Base-by-base conservation (phyloP, 2,888 invertebrate species). In the Hoplodrina ambigua region DNA sequence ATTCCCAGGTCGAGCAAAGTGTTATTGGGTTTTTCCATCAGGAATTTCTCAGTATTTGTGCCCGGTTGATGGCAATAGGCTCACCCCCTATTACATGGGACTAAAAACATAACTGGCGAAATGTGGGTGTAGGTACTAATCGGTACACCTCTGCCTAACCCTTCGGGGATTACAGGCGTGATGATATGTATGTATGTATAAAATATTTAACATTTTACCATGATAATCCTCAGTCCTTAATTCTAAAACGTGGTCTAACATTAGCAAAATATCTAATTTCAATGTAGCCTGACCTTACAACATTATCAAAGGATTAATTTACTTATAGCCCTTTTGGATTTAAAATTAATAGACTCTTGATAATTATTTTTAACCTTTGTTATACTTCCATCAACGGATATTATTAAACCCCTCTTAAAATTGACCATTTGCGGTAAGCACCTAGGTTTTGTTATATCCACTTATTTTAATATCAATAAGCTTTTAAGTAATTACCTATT, bases 371-470 rank as follows among this genome's bases (percentile, higher is more conserved):
- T 13, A 46, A 5, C 41, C 37, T 13, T 17, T 68, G 20, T 37
- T 33, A 10, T 3, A 44, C 25, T 13, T 70, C 15, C 6, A 49
- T 19, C 3, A n/a, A 15, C 2, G n/a, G 25, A 44, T 69, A 41
- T 20, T 30, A 56, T 56, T 55, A 49, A 52, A 72, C 19, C 41
- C 53, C 13, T 53, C 57, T 72, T 53, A 54, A 53, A 72, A 52
- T 20, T 57, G 15, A 52, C 62, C 44, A 62, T 61, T 56, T 19
- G 49, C n/a, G 25, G 4, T 50, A 30, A 41, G 41, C 11, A 41
- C 11, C 13, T 56, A 10, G 17, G 13, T n/a, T 1, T 6, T 17
- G 44, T 5, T 44, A n/a, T 20, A 25, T 25, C n/a, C 25, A 25
- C 1, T 54, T n/a, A 44, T 54, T 54, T 49, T 57, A 19, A 37